Evolutionary conservation across 2,113 vertebrate genomes (phyloP).

Genomic region (Phalacrocorax pelagicus): DNA sequence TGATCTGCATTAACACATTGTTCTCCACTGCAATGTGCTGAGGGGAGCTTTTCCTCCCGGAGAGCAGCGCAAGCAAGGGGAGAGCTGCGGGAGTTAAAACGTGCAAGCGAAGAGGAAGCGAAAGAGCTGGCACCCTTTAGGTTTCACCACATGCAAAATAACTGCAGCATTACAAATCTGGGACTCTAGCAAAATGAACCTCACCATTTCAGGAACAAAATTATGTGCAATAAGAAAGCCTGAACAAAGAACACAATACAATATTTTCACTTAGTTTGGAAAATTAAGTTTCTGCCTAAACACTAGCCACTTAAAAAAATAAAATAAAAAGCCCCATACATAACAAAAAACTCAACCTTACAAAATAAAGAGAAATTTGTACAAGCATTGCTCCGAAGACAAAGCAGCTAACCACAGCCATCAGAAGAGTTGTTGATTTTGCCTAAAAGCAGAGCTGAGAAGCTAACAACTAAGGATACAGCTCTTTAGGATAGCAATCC

Average conservation of each 20-base stretch:
- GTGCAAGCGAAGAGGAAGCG: neutral
- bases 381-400: neutral
- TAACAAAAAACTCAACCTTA: neutral
- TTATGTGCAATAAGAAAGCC: neutral
- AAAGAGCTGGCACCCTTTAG: neutral
- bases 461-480: neutral
- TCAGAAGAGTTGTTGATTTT: neutral
- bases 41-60: fast-evolving
- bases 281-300: neutral
- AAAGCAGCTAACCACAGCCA: neutral
- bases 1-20: neutral
- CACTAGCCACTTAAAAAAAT: neutral
- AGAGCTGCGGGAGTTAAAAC: neutral
- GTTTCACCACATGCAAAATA: neutral
- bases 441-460: neutral
- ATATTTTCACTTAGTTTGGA: neutral
- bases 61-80: neutral
- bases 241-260: neutral
- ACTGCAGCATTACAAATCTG: neutral
- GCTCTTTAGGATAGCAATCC: neutral
- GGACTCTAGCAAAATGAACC: neutral
- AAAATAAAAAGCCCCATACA: neutral
- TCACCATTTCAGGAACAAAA: neutral
- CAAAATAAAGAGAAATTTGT: neutral
- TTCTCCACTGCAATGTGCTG: neutral